Evolutionary conservation across 2,113 vertebrate genomes (phyloP), one percentile per base, ranked within the genome.

Genomic region (Stomatorhinus ivindoensis): DNA sequence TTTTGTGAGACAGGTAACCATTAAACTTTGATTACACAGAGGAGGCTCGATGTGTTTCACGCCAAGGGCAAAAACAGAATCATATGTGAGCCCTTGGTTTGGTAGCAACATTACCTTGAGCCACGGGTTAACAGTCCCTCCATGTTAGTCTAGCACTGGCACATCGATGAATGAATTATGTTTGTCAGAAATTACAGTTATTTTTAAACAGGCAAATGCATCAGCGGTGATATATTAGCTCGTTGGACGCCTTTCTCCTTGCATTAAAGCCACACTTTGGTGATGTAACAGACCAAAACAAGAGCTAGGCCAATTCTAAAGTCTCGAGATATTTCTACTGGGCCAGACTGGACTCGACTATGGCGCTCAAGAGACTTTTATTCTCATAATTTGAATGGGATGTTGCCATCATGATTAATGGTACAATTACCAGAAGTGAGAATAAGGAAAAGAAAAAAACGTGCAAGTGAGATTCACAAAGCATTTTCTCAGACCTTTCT

Each of bases 401-500:
- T 51, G 88, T 44, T 92, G 95, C 94, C 95, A 94, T 92, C 91
- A 87, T 82, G 24, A 93, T 94, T 94, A 91, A 91, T 86, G 89
- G 58, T 1, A 90, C 91, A 89, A 90, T 94, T 94, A 94, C 91
- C 92, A 24, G 53, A 90, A 47, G 35, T 46, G 53, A 80, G 21
- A 31, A 39, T 27, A 80, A 48, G 31, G 48, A 47, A 51, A 31
- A 39, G 47, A 13, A 15, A 46, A 89, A 89, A 58, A 44, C 24
- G n/a, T 47, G 80, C 76, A 61, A 58, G 76, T 61, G 39, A 89
- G 51, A 51, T 85, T 35, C 51, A 50, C 51, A 55, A 31, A 89
- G 51, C 80, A 24, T 84, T 58, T 61, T 27, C 88, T 82, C 47
- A 82, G 48, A 80, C 69, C 48, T 10, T 55, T 87, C 65, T 80